Conservation (phyloP, 53 echinoderm and acorn worm genomes). For the Patiria pectinifera region DNA sequence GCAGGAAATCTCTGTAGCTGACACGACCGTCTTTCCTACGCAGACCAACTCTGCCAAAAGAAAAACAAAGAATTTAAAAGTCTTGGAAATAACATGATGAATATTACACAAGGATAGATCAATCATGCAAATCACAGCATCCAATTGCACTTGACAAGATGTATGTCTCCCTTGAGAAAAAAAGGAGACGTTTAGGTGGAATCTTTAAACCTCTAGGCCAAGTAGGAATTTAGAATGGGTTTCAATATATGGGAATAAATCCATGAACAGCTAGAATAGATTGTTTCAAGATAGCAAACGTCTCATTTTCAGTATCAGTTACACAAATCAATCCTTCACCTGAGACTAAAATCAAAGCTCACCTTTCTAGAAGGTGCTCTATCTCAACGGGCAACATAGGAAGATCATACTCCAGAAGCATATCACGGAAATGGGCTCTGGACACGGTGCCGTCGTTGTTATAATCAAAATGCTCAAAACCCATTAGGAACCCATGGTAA, state of each 20-base stretch:
- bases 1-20: constrained; percentile 90
- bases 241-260: too few relatives aligned
- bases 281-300: too few relatives aligned
- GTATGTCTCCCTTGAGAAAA: background rate
- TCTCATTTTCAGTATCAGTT: too few relatives aligned
- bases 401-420: constrained; percentile 78
- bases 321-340: background rate
- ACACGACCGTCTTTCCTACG: constrained; percentile 76
- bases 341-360: background rate
- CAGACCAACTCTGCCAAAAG: constrained; percentile 71
- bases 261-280: too few relatives aligned
- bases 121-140: too few relatives aligned
- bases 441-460: constrained; percentile 74
- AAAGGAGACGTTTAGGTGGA: too few relatives aligned
- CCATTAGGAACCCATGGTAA: constrained; percentile 77
- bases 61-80: background rate
- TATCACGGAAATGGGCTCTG: constrained; percentile 73
- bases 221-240: too few relatives aligned
- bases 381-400: constrained; percentile 77
- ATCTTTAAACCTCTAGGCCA: too few relatives aligned
- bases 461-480: constrained; percentile 84
- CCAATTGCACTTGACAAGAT: too few relatives aligned
- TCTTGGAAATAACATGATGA: background rate
- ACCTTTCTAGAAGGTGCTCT: constrained; percentile 91
- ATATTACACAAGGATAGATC: background rate